These are phyloP conservation scores for Coelopa pilipes DNA, from an alignment of 2,888 invertebrate species.

Conservation along the genomic window DNA sequence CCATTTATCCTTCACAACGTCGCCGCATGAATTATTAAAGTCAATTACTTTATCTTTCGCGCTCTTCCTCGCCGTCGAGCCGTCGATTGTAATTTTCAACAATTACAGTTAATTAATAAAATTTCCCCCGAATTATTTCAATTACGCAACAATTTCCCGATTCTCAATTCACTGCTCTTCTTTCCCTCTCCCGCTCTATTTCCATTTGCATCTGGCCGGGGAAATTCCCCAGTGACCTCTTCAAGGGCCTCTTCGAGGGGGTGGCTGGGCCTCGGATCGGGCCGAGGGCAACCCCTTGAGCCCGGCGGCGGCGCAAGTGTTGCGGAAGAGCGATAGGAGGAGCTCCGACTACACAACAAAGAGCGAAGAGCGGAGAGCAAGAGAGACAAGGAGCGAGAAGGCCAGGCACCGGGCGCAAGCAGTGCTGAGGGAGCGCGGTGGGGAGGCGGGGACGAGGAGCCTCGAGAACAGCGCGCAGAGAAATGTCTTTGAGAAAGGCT, in stretches of 20 bases:
- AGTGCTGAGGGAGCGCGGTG: not conserved
- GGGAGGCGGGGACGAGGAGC: not conserved
- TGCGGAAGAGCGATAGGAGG: not conserved
- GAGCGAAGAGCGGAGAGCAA: too few relatives aligned
- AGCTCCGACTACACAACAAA: too few relatives aligned
- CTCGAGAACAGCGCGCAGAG: slow-evolving; percentile 1
- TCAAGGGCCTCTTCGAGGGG: too few relatives aligned
- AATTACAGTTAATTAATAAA: slow-evolving; percentile 12
- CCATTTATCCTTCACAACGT: too few relatives aligned
- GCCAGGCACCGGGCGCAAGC: not conserved
- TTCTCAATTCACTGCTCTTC: not conserved
- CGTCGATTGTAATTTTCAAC: too few relatives aligned
- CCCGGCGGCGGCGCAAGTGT: not conserved
- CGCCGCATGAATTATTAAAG: too few relatives aligned
- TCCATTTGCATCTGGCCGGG: not conserved
- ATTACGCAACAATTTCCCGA: slow-evolving; percentile 4
- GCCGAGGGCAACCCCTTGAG: not conserved
- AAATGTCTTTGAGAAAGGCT: slow-evolving; percentile 26
- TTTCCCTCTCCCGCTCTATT: not conserved
- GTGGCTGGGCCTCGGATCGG: not conserved
- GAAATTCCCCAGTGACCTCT: not conserved
- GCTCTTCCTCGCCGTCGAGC: too few relatives aligned
- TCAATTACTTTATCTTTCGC: too few relatives aligned
- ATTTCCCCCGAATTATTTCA: slow-evolving; percentile 15
- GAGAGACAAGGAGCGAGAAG: not conserved